phyloP scores from a whole-genome alignment of 1,140 invertebrate species.

The Neodiprion fabricii region DNA sequence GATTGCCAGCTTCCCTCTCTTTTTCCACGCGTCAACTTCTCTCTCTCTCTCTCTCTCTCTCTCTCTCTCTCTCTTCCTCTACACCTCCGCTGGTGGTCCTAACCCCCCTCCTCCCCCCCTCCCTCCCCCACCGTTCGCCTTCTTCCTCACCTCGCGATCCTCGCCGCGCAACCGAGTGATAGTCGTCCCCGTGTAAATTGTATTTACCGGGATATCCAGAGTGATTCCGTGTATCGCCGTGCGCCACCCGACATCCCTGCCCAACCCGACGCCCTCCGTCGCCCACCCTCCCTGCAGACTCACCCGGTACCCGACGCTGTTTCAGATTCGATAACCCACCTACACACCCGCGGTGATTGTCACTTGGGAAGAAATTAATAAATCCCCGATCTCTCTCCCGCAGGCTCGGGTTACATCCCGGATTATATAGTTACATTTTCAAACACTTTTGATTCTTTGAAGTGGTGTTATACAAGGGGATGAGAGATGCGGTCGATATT shows the following conservation, averaged over 20 bases:
- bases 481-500: no score
- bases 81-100: constrained; percentile 5
- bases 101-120: constrained; percentile 8
- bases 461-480: no score
- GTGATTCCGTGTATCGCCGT: constrained; percentile 36
- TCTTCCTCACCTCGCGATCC: constrained; percentile 8
- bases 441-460: no score
- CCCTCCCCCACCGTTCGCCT: not conserved
- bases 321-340: constrained; percentile 13
- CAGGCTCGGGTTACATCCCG: not conserved
- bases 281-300: not conserved
- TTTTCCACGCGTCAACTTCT: not conserved
- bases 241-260: not conserved
- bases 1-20: not conserved
- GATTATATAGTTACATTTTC: no score
- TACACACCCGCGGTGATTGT: constrained; percentile 28
- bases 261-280: not conserved
- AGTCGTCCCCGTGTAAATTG: constrained; percentile 56
- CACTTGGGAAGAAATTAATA: constrained; percentile 36
- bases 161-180: constrained; percentile 24
- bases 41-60: not conserved
- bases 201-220: constrained; percentile 50
- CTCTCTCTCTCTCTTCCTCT: constrained; percentile 9
- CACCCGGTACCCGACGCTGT: not conserved
- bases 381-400: constrained; percentile 10